Percentiles rank a stretch among this genome's conserved stretches.
phyloP scores from a whole-genome alignment of 2,888 invertebrate species.

The Cheilosia impressa region DNA sequence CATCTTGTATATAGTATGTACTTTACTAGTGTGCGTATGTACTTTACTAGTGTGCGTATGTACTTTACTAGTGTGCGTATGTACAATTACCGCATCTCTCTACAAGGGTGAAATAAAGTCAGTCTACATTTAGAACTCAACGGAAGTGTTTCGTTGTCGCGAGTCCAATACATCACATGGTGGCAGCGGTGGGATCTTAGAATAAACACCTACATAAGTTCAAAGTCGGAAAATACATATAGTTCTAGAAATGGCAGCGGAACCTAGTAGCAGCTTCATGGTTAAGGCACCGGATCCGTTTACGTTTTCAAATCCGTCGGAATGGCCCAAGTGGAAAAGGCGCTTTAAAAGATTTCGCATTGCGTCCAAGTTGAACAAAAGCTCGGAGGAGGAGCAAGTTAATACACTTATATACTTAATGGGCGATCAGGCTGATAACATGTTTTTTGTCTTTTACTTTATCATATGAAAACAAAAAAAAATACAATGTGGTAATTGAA shows the following conservation, averaged over 20 bases:
- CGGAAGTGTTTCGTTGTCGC: too few relatives aligned
- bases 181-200: too few relatives aligned
- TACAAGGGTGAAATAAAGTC: too few relatives aligned
- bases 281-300: constrained; percentile 21
- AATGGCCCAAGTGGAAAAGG: constrained; percentile 29
- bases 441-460: constrained; percentile 33
- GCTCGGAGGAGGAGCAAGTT: constrained; percentile 15
- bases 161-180: too few relatives aligned
- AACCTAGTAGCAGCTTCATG: constrained; percentile 24
- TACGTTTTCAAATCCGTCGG: constrained; percentile 11
- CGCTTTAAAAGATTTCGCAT: constrained; percentile 31
- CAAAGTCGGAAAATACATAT: too few relatives aligned
- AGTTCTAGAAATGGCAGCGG: not conserved
- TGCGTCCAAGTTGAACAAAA: constrained; percentile 15
- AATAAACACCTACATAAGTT: too few relatives aligned
- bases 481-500: constrained; percentile 24
- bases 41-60: too few relatives aligned
- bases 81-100: too few relatives aligned
- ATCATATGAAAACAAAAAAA: constrained; percentile 7
- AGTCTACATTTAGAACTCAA: too few relatives aligned
- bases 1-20: too few relatives aligned
- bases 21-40: too few relatives aligned
- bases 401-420: constrained; percentile 32
- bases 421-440: constrained; percentile 19
- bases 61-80: too few relatives aligned